Base-by-base conservation (phyloP, 64 coral and sea anemone genomes). In the Stichodactyla mertensii region DNA sequence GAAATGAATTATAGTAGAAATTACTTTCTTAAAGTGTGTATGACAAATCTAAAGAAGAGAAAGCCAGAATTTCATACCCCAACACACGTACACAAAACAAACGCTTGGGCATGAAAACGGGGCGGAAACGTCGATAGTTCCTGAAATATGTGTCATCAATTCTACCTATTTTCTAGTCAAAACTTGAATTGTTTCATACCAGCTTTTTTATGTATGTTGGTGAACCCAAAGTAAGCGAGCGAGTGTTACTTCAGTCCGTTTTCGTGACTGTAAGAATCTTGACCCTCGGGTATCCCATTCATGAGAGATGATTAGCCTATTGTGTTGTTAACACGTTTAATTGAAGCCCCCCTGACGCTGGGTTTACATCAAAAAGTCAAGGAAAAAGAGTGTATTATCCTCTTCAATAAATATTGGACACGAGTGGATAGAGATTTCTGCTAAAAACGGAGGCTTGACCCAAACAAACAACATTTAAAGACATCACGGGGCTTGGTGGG, bases 311-410 rank as follows among this genome's bases (percentile, higher is more conserved):
- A 74, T 74, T 74, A 74, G 19, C 4, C 69, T 23, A 74, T 74
- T 74, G 69, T 74, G 69, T 10, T 74, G 69, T 74, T 74, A 74
- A 27, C 69, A 19, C 69, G n/a, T 74, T 74, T 31, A 28, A 74
- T 12, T 27, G 24, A 31, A 74, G n/a, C 8, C 69, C 69, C 69
- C 20, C 5, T 27, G 6, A 74, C 0, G 20, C 27, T 69, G 20
- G 7, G 24, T 74, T 74, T 74, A 31, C 9, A 11, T 74, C 10
- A 4, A 28, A 31, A 13, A 31, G 2, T 74, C 62, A 66, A n/a
- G 62, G 20, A n/a, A 74, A 26, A n/a, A 69, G 19, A 22, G 2
- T 58, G 56, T 11, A 22, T 7, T 20, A n/a, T 24, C n/a, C 7
- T 74, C 8, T 74, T 10, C 26, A 74, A 10, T 1, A 74, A 74